Conservation (phyloP, 2,113 vertebrate species). For the Ia io region DNA sequence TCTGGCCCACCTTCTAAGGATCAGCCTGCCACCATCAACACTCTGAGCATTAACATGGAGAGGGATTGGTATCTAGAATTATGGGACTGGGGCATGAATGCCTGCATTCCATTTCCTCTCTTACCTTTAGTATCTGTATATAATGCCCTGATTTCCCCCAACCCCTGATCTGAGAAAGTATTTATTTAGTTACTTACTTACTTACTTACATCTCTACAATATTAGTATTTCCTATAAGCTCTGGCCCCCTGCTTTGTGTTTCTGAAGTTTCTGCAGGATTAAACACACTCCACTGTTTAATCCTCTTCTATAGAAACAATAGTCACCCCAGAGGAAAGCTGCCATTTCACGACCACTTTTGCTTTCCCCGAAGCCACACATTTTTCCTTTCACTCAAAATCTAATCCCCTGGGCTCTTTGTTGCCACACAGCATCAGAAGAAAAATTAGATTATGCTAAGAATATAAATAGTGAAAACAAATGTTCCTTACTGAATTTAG, state of each 20-base stretch:
- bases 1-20: not conserved
- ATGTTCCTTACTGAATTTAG: constrained; percentile 33
- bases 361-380: constrained; percentile 41
- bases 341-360: constrained; percentile 17
- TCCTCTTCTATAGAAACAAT: constrained; percentile 26
- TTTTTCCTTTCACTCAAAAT: constrained; percentile 57
- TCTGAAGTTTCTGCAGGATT: constrained; percentile 25
- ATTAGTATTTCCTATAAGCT: not conserved
- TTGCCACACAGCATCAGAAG: constrained; percentile 34
- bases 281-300: not conserved
- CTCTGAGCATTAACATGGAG: not conserved
- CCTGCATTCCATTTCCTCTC: not conserved
- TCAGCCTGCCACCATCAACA: not conserved
- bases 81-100: too few relatives aligned
- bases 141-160: not conserved
- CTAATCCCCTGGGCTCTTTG: constrained; percentile 51
- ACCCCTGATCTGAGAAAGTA: too few relatives aligned
- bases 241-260: not conserved
- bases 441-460: constrained; percentile 54
- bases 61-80: not conserved
- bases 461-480: constrained; percentile 51
- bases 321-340: not conserved
- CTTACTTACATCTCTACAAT: not conserved
- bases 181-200: not conserved
- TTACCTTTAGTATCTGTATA: not conserved